Evolutionary conservation across 2,888 invertebrate species (phyloP).

Genomic region (Galerucella calmariensis): DNA sequence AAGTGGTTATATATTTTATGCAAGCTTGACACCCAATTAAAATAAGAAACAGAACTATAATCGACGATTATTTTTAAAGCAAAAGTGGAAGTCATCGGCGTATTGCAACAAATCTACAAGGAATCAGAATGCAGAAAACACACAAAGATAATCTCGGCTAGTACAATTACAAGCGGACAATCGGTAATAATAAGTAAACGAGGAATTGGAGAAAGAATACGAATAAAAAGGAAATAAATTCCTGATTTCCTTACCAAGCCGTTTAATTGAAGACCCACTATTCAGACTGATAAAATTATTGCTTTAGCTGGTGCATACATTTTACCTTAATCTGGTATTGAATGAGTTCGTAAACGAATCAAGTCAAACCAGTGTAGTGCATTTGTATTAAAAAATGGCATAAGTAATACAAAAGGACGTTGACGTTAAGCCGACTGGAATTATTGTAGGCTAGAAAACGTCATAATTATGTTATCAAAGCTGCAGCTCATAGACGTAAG

Average conservation of each 20-base stretch:
- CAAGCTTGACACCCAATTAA: background rate
- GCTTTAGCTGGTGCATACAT: conserved; percentile 58
- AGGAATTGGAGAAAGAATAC: conserved; percentile 39
- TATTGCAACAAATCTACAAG: conserved; percentile 33
- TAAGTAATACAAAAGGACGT: background rate
- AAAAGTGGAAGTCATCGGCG: background rate
- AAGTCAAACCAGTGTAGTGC: conserved; percentile 47
- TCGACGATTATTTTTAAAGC: background rate
- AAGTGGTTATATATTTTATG: background rate
- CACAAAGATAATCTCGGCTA: conserved; percentile 51
- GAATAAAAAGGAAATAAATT: conserved; percentile 55
- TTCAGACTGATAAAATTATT: conserved; percentile 61
- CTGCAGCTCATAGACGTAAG: no score
- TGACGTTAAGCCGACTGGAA: background rate
- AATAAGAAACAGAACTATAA: background rate
- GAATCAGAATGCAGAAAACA: conserved; percentile 40
- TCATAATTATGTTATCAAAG: no score
- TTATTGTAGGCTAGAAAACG: no score
- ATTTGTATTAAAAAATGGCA: no score
- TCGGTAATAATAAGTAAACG: conserved; percentile 49
- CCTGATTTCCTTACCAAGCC: conserved; percentile 53
- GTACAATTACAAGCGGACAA: conserved; percentile 56
- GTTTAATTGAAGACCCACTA: conserved; percentile 62
- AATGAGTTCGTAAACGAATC: conserved; percentile 63
- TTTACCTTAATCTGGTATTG: conserved; percentile 62